Conservation (phyloP, 2,888 invertebrate genomes). For the Dione vanillae region DNA sequence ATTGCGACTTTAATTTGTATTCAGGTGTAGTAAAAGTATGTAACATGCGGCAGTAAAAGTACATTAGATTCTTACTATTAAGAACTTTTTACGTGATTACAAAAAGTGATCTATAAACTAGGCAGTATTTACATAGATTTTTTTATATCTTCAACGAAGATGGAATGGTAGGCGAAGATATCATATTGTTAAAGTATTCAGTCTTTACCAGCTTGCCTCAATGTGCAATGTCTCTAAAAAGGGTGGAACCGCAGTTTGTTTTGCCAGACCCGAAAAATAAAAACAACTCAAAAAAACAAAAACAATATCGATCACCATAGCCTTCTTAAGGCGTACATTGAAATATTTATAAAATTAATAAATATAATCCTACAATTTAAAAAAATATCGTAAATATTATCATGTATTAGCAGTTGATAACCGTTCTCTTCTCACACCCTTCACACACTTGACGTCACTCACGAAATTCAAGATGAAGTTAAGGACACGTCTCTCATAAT, state of each 20-base stretch:
- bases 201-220: too few relatives aligned
- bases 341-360: too few relatives aligned
- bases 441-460: constrained; percentile 25
- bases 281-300: too few relatives aligned
- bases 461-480: constrained; percentile 27
- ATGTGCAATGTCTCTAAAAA: too few relatives aligned
- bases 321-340: too few relatives aligned
- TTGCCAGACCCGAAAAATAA: too few relatives aligned
- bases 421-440: constrained; percentile 5
- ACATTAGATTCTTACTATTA: constrained; percentile 27
- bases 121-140: not conserved
- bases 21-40: constrained; percentile 52
- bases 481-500: constrained; percentile 45
- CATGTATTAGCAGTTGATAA: not conserved
- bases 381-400: not conserved
- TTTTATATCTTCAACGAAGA: too few relatives aligned
- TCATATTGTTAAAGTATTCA: too few relatives aligned
- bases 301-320: too few relatives aligned
- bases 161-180: too few relatives aligned
- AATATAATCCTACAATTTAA: too few relatives aligned
- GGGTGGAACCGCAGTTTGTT: too few relatives aligned
- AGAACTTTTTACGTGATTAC: not conserved
- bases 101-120: not conserved
- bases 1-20: constrained; percentile 56
- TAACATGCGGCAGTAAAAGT: constrained; percentile 55